Conservation (phyloP, 2,113 vertebrate species). For the Nothobranchius kuhntae region DNA sequence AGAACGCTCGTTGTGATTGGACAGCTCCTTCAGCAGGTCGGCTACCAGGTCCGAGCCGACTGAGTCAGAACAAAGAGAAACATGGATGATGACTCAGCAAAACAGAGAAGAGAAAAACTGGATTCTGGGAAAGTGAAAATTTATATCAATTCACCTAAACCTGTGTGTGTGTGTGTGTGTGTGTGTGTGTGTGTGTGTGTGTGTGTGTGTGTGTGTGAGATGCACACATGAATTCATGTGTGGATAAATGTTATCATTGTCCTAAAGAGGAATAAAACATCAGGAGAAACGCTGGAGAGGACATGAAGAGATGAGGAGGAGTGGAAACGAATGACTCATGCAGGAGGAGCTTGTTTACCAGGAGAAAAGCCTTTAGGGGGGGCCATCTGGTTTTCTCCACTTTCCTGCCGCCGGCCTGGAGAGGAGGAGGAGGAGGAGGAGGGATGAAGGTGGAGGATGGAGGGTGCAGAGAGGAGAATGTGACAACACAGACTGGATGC, state of each 20-base stretch:
- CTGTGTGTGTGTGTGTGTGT: too few relatives aligned
- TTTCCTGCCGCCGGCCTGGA: constrained; percentile 80
- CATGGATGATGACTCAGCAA: not conserved
- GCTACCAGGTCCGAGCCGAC: constrained; percentile 92
- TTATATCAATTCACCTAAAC: too few relatives aligned
- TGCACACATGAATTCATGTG: too few relatives aligned
- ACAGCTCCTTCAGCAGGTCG: constrained; percentile 96
- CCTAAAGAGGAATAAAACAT: not conserved
- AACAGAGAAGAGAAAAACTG: not conserved
- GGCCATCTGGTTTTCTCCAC: constrained; percentile 79
- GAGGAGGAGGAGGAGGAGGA: constrained; percentile 47
- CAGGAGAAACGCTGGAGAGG: not conserved
- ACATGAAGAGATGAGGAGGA: not conserved
- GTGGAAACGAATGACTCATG: constrained; percentile 30
- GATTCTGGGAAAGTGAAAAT: too few relatives aligned
- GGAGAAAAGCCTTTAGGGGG: constrained; percentile 78
- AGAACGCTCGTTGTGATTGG: constrained; percentile 95
- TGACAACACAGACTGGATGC: constrained; percentile 33
- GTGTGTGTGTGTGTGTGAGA: too few relatives aligned
- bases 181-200: too few relatives aligned
- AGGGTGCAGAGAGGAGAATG: constrained; percentile 53
- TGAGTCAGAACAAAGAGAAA: constrained; percentile 41
- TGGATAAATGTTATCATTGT: too few relatives aligned
- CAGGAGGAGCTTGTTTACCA: constrained; percentile 69
- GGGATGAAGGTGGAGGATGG: constrained; percentile 41